Evolutionary conservation across 2,797 vertebrate species (phyloP), one percentile per base, ranked within the genome.

Genomic region (Peromyscus melanophrys): DNA sequence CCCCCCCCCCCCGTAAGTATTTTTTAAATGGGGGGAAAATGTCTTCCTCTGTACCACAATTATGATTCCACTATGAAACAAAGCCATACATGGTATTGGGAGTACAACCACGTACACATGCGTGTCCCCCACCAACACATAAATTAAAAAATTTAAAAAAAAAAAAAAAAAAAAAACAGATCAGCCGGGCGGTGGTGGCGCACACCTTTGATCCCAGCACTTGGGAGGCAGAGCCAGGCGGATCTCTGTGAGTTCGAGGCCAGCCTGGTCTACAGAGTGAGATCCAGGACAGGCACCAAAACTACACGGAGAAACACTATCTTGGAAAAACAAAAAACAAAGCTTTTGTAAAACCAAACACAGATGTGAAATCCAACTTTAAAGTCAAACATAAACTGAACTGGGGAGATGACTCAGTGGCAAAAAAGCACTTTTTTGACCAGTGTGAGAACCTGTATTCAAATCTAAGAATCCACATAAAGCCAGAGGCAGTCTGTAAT

Each of bases 301-400:
- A 52, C 52, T 52, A 52, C 52, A 52, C 13, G 13, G 52, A 52
- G 13, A 52, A 52, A 52, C 52, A 13, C 52, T 52, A 14, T 52
- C 52, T 52, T 13, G 13, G 52, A 52, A 83, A 17, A 61, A 13
- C n/a, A 61, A 83, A 43, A 52, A 13, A 13, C 52, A 52, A 52
- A 67, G n/a, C 40, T 85, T 49, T 40, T 88, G 16, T 16, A 73
- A 69, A 61, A 25, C 6, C 83, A 69, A 73, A 57, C 31, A n/a
- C 63, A 89, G 8, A 86, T 57, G 19, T 89, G 59, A 61, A 94
- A 59, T 31, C 8, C 29, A 90, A 85, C 73, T 96, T 90, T 57
- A 69, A 82, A 23, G 16, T 13, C 90, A 92, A 87, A 81, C 31
- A 85, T 29, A 67, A 40, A 12, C 25, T 40, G 25, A 73, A 37